A percentile compares a stretch with the other conserved stretches of the same genome.
Conservation (phyloP, 1,140 invertebrate genomes). For the Macrotrachela quadricornifera region DNA sequence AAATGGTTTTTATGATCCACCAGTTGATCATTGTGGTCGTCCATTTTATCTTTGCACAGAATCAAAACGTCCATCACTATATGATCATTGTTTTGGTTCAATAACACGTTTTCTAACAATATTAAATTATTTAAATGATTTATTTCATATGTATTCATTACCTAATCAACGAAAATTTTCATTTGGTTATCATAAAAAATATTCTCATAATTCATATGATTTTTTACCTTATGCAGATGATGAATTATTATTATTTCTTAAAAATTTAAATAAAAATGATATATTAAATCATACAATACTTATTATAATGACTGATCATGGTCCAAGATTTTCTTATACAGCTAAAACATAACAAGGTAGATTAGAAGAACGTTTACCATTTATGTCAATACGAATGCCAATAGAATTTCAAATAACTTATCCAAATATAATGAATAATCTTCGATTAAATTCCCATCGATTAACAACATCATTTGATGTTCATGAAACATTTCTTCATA, state of each 20-base stretch:
- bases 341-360: constrained; percentile 64
- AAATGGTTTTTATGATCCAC: constrained; percentile 58
- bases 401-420: constrained; percentile 40
- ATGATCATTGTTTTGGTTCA: constrained; percentile 47
- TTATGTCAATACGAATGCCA: constrained; percentile 56
- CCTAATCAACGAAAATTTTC: constrained; percentile 49
- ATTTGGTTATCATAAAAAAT: constrained; percentile 62
- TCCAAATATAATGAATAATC: constrained; percentile 40
- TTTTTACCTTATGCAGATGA: constrained; percentile 49
- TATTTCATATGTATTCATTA: constrained; percentile 36
- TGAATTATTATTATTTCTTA: constrained; percentile 44
- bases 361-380: constrained; percentile 57
- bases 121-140: constrained; percentile 43
- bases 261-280: constrained; percentile 26
- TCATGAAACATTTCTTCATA: constrained; percentile 3
- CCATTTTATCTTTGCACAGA: constrained; percentile 47
- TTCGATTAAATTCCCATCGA: constrained; percentile 20
- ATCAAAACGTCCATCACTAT: constrained; percentile 15
- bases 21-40: constrained; percentile 72
- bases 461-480: constrained; percentile 7
- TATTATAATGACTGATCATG: constrained; percentile 67
- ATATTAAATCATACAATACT: constrained; percentile 53
- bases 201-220: constrained; percentile 66
- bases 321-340: constrained; percentile 45
- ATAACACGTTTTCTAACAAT: constrained; percentile 48